Conservation (phyloP, 2,797 vertebrate species). For the Xenentodon cancila region DNA sequence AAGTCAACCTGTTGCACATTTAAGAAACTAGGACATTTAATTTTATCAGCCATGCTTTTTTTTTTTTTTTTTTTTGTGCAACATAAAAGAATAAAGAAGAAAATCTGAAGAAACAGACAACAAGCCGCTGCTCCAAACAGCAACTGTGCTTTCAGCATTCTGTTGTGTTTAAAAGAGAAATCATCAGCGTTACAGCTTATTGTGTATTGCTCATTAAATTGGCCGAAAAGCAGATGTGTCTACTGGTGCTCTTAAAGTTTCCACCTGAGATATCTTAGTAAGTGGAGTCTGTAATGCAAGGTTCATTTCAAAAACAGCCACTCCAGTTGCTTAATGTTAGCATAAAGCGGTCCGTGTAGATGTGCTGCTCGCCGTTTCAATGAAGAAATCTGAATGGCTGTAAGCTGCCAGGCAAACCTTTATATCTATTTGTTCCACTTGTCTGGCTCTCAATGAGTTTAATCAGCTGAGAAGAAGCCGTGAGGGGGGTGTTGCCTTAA, state of each 20-base stretch:
- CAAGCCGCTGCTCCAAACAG: conserved; percentile 26
- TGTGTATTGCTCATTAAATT: conserved; percentile 41
- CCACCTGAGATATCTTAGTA: conserved; percentile 66
- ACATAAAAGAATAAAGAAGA: conserved; percentile 38
- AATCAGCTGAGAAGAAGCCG: conserved; percentile 90
- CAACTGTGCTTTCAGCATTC: conserved; percentile 26
- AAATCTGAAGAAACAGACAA: conserved; percentile 21
- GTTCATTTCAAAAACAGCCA: conserved; percentile 71
- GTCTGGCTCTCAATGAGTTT: conserved; percentile 91
- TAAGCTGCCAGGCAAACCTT: conserved; percentile 87
- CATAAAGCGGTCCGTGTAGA: conserved; percentile 77
- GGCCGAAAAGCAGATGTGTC: conserved; percentile 45
- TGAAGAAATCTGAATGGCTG: conserved; percentile 86
- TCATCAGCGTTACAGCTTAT: conserved; percentile 29
- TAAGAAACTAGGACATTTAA: not conserved
- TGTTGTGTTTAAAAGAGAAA: conserved; percentile 48
- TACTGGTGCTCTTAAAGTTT: conserved; percentile 55
- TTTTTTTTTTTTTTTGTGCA: conserved; percentile 3
- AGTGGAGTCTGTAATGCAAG: conserved; percentile 60
- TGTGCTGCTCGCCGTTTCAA: conserved; percentile 79
- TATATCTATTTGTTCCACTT: conserved; percentile 92
- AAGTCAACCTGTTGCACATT: conserved; percentile 24
- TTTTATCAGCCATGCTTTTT: conserved; percentile 11
- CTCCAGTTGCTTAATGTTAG: conserved; percentile 79
- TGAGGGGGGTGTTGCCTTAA: conserved; percentile 84